Base-by-base conservation (phyloP, 92 coral and sea anemone species). In the Epizoanthus illoricatus region DNA sequence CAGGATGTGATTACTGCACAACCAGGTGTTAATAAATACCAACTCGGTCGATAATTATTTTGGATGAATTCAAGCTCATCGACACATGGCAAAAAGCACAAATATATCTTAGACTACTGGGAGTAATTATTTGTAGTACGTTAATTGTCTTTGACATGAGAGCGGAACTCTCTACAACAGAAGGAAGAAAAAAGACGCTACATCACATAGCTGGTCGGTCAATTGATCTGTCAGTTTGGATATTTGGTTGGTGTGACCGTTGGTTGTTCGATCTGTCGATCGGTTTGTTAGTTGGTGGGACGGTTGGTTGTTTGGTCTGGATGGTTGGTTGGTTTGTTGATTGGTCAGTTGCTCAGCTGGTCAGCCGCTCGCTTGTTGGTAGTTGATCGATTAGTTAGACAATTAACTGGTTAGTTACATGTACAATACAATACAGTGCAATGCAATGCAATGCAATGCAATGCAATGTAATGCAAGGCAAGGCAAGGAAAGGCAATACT, bases 1-100 rank as follows among this genome's bases (percentile, higher is more conserved):
- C 52, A 91, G 89, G n/a, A 91, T 84, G 74, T 91, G 75, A 62
- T 86, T 85, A 66, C 94, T 90, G 66, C 5, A 36, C 58, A 21
- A 73, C 36, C 16, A n/a, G 36, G 56, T 5, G 42, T 41, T 6
- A 18, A 7, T 66, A 66, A 66, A 5, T 21, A 18, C 45, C 4
- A 66, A 21, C 15, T 1, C 0, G 13, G 3, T 13, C 69, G 11
- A 5, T 64, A 20, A 4, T 64, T 64, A 28, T 7, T 21, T 21
- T 64, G 13, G 13, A 13, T 5, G 11, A 6, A 20, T 8, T 23
- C 21, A 33, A 64, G 10, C 39, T 5, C 12, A 64, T n/a, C 28
- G 69, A 64, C 12, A 64, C 10, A 64, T 8, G 12, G 4, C 16
- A 15, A 5, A 59, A 9, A 59, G 0, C 64, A 12, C 4, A 59